These are phyloP conservation scores for Meleagris gallopavo DNA, from an alignment of 2,113 vertebrate species.

Conservation along the genomic window DNA sequence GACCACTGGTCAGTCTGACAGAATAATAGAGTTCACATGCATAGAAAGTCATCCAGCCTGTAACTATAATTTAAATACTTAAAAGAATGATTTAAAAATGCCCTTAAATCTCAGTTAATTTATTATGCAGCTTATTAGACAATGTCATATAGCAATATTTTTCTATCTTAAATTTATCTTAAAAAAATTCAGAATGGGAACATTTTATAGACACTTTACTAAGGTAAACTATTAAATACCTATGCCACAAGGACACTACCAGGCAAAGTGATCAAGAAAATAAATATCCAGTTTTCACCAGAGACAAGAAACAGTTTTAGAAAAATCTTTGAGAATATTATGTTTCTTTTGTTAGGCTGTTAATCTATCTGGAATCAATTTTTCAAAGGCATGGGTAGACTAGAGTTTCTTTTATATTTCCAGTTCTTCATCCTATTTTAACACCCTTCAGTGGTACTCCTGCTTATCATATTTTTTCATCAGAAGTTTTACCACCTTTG, in stretches of 20 bases:
- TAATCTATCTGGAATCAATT: conserved; percentile 13
- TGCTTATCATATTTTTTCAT: neutral
- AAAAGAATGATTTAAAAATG: conserved; percentile 65
- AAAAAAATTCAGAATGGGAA: neutral
- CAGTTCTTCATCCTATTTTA: conserved; percentile 1
- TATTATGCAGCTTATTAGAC: conserved; percentile 71
- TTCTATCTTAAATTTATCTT: conserved; percentile 43
- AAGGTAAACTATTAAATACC: conserved; percentile 13
- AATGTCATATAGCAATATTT: conserved; percentile 36
- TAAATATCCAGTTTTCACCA: neutral
- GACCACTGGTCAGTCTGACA: conserved; percentile 87
- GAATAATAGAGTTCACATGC: conserved; percentile 90
- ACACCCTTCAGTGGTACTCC: neutral
- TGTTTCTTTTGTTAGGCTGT: neutral
- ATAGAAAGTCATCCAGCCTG: conserved; percentile 75
- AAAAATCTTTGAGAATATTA: conserved; percentile 19
- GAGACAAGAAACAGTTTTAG: neutral
- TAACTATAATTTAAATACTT: conserved; percentile 70
- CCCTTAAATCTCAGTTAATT: conserved; percentile 71
- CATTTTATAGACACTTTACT: neutral
- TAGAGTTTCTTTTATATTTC: conserved; percentile 12
- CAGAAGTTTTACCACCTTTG: neutral
- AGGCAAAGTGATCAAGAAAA: conserved; percentile 5
- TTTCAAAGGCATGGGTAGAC: conserved; percentile 11
- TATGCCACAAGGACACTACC: neutral